phyloP scores from a whole-genome alignment of 30 jellyfish, hydroid and myxozoan genomes.

The Hydra vulgaris region DNA sequence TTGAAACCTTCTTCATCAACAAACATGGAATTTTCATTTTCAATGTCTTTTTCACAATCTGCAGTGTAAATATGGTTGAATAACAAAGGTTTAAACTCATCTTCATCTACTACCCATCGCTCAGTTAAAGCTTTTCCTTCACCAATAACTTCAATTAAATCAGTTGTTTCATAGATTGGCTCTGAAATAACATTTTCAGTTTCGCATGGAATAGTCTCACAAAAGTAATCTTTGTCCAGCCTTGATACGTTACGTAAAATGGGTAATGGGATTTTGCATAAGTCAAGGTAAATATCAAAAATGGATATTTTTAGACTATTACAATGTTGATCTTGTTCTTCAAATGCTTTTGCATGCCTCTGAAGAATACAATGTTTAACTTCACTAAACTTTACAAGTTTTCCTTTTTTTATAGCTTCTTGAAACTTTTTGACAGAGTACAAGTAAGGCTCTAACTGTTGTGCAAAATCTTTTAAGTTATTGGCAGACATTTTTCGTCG shows the following conservation, averaged over 20 bases:
- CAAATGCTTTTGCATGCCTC: not conserved
- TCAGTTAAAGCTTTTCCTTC: conserved; percentile 57
- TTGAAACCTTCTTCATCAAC: conserved; percentile 38
- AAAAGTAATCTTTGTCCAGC: not conserved
- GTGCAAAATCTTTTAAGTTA: conserved; percentile 5
- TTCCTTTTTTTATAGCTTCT: conserved; percentile 12
- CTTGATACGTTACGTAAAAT: conserved; percentile 13
- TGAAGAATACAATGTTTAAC: conserved; percentile 6
- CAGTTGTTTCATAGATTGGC: not conserved
- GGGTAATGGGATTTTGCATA: conserved; percentile 19
- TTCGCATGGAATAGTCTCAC: not conserved
- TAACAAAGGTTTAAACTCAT: conserved; percentile 7
- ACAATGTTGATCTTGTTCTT: conserved; percentile 20
- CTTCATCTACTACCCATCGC: conserved; percentile 49
- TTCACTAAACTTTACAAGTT: conserved; percentile 1
- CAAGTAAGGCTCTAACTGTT: conserved; percentile 9
- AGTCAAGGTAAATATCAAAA: conserved; percentile 15
- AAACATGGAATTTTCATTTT: conserved; percentile 4
- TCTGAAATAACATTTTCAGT: not conserved
- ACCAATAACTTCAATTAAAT: conserved; percentile 36
- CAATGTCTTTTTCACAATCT: not conserved
- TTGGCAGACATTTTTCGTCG: conserved; percentile 7
- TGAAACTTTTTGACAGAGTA: conserved; percentile 15
- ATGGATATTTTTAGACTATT: not conserved
- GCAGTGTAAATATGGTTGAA: not conserved